Conservation (phyloP, 2,888 invertebrate genomes). For the Aspidapion aeneum region DNA sequence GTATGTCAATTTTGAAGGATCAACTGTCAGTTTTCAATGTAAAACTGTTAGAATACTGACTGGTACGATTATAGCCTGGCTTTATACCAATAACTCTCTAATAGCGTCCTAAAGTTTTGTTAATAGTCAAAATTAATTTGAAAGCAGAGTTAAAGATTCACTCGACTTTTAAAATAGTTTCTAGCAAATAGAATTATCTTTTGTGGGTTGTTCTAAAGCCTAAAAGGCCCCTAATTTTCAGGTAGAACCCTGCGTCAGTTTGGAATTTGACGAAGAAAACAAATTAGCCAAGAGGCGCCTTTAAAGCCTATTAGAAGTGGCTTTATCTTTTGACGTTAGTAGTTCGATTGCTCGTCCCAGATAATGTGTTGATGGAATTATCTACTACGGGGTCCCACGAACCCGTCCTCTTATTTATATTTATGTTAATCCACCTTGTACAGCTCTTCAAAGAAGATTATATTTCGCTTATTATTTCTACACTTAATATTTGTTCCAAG, state of each 20-base stretch:
- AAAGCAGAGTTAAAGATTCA: no score
- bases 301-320: slow-evolving; percentile 16
- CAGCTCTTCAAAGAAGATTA: not conserved
- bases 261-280: slow-evolving; percentile 20
- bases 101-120: no score
- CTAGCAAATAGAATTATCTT: no score
- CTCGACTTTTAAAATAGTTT: no score
- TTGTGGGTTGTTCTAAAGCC: no score
- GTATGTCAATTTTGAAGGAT: no score
- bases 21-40: no score
- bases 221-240: no score
- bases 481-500: not conserved
- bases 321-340: slow-evolving; percentile 5
- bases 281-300: slow-evolving; percentile 27
- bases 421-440: not conserved
- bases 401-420: not conserved
- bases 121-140: no score
- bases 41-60: no score
- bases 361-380: slow-evolving; percentile 14
- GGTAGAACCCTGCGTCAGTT: slow-evolving; percentile 6
- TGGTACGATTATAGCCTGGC: no score
- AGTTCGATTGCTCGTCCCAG: slow-evolving; percentile 12
- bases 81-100: no score
- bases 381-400: slow-evolving; percentile 3
- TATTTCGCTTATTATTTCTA: not conserved